Base-by-base conservation (phyloP, 2,888 invertebrate species). In the Hartigia nigra region DNA sequence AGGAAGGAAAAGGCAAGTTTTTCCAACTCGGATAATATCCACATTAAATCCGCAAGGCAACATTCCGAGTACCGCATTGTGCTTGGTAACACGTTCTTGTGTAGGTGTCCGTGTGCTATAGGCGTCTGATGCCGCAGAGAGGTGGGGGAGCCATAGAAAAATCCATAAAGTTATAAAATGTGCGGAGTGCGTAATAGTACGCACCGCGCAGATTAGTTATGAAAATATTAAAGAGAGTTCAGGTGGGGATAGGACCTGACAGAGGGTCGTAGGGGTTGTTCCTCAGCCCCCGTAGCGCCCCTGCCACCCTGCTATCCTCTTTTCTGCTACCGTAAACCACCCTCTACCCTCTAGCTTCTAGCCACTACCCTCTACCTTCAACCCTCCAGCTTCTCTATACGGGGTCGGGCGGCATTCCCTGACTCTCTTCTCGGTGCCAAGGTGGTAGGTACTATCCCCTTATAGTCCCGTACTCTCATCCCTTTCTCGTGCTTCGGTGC, bases 141-240 rank as follows among this genome's bases (percentile, higher is more conserved):
- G 74, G 74, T 78, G 77, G 81, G 78, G 85, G 89, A 87, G 91
- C 91, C 86, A 93, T 93, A 93, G 93, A 94, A 94, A 94, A 94
- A 94, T 93, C 93, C 94, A 94, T 94, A 94, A 94, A 94, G 94
- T 94, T 94, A 94, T 93, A 94, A 94, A 94, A 94, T 94, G 94
- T 93, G 93, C 93, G 93, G 93, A 92, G 86, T 82, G 86, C 85
- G 85, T 86, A 85, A 87, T 87, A 87, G 87, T 87, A 87, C 87
- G 87, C 85, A 87, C 85, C 87, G 87, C 88, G 87, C 85, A 88
- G 88, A 89, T 89, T 89, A 88, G 88, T 89, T 87, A 88, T 89
- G 89, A 89, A 90, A 90, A 90, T 89, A 88, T 89, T 89, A 90
- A 89, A 88, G 88, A 84, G 86, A 86, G 78, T 72, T 70, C 74